A percentile compares a stretch with the other conserved stretches of the same genome.
These are phyloP conservation scores for Conus betulinus DNA, from an alignment of 1,140 invertebrate genomes.

Conservation along the genomic window DNA sequence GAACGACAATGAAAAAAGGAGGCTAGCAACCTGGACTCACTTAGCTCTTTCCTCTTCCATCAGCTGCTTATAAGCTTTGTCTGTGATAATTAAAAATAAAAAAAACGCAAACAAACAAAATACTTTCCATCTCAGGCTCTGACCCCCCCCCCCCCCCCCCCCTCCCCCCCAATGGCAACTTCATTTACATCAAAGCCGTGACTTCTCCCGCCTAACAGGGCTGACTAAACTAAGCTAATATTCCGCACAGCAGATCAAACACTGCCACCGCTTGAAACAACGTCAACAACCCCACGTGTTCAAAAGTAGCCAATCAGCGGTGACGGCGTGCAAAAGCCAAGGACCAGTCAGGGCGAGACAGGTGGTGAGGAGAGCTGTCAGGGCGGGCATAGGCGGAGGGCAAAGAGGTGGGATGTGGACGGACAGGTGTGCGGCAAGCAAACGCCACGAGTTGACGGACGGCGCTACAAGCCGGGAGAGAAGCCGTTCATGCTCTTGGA, in stretches of 20 bases:
- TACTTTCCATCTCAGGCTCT: not conserved
- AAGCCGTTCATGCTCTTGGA: too few species aligned
- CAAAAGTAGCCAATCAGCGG: not conserved
- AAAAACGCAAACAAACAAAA: not conserved
- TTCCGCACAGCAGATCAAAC: not conserved
- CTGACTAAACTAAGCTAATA: not conserved
- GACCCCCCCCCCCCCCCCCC: not conserved
- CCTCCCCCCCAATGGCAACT: not conserved
- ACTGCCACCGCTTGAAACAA: not conserved
- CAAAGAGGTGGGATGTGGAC: not conserved
- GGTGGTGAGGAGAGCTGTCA: not conserved
- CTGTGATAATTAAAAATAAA: not conserved
- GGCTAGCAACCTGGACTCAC: too few species aligned
- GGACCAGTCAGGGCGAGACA: not conserved
- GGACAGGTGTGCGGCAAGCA: not conserved
- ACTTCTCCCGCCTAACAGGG: not conserved
- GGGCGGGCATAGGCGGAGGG: not conserved
- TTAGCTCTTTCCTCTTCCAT: too few species aligned
- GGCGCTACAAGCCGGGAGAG: too few species aligned
- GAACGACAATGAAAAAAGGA: too few species aligned
- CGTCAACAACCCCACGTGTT: not conserved
- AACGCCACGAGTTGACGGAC: not conserved
- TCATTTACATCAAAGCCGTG: not conserved
- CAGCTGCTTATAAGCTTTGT: too few species aligned
- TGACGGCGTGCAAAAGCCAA: not conserved